Conservation (phyloP, 2,797 vertebrate genomes). For the Spheniscus humboldti region DNA sequence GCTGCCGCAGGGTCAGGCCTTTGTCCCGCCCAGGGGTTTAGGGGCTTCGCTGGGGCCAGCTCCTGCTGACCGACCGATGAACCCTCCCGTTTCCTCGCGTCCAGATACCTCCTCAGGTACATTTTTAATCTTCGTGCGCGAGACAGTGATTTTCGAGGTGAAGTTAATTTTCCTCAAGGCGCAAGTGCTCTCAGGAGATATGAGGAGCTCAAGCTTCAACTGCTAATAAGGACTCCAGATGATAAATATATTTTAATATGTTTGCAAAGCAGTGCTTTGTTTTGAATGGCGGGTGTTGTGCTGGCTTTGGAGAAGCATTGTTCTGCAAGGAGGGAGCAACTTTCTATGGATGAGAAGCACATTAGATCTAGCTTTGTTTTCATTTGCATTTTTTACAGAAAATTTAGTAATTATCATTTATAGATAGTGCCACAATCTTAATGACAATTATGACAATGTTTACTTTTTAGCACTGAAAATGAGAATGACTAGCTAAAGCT, state of each 20-base stretch:
- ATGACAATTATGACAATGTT: not conserved
- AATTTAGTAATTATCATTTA: not conserved
- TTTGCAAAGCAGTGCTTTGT: not conserved
- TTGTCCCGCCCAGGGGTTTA: accelerated
- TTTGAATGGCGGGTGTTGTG: not conserved
- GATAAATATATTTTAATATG: not conserved
- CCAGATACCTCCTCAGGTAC: not conserved
- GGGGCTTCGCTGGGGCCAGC: accelerated
- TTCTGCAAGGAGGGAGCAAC: not conserved
- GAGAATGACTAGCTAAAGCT: not conserved
- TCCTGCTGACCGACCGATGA: no score
- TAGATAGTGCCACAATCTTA: not conserved
- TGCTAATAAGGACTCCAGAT: not conserved
- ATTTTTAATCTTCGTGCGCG: accelerated
- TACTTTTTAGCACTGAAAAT: not conserved
- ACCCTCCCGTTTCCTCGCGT: no score
- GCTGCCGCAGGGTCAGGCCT: not conserved
- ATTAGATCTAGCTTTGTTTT: not conserved
- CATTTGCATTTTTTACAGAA: not conserved
- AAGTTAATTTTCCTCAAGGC: not conserved
- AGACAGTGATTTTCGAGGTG: not conserved
- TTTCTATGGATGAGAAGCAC: not conserved
- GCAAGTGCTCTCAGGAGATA: not conserved
- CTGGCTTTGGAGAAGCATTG: not conserved
- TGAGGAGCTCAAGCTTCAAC: not conserved